Conservation (phyloP, 2,797 vertebrate species). For the Coranthus polyacanthus region DNA sequence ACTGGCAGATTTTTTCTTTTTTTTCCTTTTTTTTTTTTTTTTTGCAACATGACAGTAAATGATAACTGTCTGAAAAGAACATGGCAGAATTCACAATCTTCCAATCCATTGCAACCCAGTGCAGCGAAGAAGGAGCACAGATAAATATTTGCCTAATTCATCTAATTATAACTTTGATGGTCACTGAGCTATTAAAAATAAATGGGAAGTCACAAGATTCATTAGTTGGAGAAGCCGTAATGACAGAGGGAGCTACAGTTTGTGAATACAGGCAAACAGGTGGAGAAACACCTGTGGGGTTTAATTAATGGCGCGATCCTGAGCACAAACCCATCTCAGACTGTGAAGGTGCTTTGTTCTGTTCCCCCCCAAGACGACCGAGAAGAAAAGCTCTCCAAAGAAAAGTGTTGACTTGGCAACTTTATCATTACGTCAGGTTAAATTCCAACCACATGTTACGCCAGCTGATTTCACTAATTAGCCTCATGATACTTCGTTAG, state of each 20-base stretch:
- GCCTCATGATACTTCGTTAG: neutral
- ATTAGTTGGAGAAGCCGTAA: neutral
- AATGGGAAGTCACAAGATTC: neutral
- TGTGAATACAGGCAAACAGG: conserved; percentile 9
- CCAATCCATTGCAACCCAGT: neutral
- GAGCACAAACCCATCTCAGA: conserved; percentile 14
- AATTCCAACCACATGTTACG: conserved; percentile 48
- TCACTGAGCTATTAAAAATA: neutral
- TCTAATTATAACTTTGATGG: neutral
- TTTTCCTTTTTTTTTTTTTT: too few relatives aligned
- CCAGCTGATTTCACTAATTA: conserved; percentile 52
- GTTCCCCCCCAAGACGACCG: conserved; percentile 10
- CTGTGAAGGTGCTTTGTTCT: conserved; percentile 29
- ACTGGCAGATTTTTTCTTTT: too few relatives aligned
- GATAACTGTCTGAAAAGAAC: too few relatives aligned
- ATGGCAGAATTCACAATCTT: too few relatives aligned
- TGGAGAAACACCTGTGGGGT: conserved; percentile 46
- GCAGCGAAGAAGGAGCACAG: neutral
- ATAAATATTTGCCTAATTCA: neutral
- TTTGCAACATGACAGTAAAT: too few relatives aligned
- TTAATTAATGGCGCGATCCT: conserved; percentile 43
- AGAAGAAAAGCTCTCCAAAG: conserved; percentile 3
- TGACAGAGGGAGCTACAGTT: neutral
- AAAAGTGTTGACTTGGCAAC: conserved; percentile 38
- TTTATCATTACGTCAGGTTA: conserved; percentile 43